Base-by-base conservation (phyloP, 2,113 vertebrate species). In the Plectropomus leopardus region DNA sequence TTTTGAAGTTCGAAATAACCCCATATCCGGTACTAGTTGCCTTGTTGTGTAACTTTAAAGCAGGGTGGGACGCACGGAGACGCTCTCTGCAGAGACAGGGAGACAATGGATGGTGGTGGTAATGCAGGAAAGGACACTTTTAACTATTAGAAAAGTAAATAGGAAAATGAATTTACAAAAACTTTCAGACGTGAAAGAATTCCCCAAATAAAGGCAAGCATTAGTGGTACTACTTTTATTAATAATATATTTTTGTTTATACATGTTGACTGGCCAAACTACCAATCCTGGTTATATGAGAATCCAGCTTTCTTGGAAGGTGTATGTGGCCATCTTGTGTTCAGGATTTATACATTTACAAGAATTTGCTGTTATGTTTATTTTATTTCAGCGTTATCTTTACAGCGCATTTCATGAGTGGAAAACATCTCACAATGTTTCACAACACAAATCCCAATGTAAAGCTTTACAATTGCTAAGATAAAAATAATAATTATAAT, bases 251-350 rank as follows among this genome's bases (percentile, higher is more conserved):
- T 34, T 44, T 4, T 8, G 4, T 30, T 26, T 59, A 7, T 9
- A 54, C 23, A 11, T 55, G 13, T n/a, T n/a, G n/a, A n/a, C n/a
- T n/a, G n/a, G n/a, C n/a, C n/a, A n/a, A n/a, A n/a, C n/a, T n/a
- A n/a, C n/a, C n/a, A 23, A 24, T 26, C 5, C 4, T 53, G 26
- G 34, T 19, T 3, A 24, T 24, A 14, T 21, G n/a, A 40, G 7
- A 45, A 7, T 10, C 9, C 0, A 19, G 0, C n/a, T n/a, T 10
- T 50, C 21, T 34, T 65, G 0, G 2, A 4, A 53, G 1, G 55
- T 53, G 65, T 21, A 53, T 14, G 61, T 45, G 24, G 86, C 79
- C 88, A 86, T 82, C 90, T 90, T 77, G 74, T 82, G 86, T 58
- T 79, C 47, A 63, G 0, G 11, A 57, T 24, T 45, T 32, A 78